These are phyloP conservation scores for Choristoneura fumiferana DNA, from an alignment of 1,140 invertebrate genomes.

Conservation along the genomic window DNA sequence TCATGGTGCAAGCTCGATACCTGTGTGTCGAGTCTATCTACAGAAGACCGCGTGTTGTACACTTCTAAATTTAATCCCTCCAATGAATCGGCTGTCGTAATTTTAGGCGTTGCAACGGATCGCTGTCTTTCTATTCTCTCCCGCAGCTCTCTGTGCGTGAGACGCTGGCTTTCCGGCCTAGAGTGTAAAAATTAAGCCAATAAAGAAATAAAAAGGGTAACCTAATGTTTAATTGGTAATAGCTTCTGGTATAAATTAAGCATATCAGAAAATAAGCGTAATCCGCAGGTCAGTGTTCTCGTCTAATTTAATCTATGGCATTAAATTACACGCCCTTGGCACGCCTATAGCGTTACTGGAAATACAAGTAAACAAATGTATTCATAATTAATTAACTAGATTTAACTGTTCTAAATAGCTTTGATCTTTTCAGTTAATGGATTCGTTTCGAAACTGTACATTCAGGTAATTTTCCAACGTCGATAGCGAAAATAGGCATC, in stretches of 20 bases:
- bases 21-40: slow-evolving; percentile 89
- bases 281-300: too few relatives aligned
- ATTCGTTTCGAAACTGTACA: not conserved
- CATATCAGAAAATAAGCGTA: too few relatives aligned
- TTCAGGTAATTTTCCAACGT: not conserved
- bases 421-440: slow-evolving; percentile 7
- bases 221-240: not conserved
- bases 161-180: slow-evolving; percentile 57
- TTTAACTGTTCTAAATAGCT: slow-evolving; percentile 6
- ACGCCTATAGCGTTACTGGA: too few relatives aligned
- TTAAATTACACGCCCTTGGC: not conserved
- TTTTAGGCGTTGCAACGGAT: slow-evolving; percentile 77
- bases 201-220: not conserved
- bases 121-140: slow-evolving; percentile 82
- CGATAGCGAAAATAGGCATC: slow-evolving; percentile 4
- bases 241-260: too few relatives aligned
- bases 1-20: slow-evolving; percentile 90
- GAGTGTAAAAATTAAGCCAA: slow-evolving; percentile 22
- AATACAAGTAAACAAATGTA: too few relatives aligned
- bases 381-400: slow-evolving; percentile 6
- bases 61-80: slow-evolving; percentile 81
- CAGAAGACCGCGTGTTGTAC: slow-evolving; percentile 82
- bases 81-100: slow-evolving; percentile 78
- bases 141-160: slow-evolving; percentile 73
- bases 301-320: not conserved